A percentile compares a stretch with the other conserved stretches of the same genome.
Evolutionary conservation across 2,888 invertebrate species (phyloP).

Genomic region (Caenorhabditis afra): DNA sequence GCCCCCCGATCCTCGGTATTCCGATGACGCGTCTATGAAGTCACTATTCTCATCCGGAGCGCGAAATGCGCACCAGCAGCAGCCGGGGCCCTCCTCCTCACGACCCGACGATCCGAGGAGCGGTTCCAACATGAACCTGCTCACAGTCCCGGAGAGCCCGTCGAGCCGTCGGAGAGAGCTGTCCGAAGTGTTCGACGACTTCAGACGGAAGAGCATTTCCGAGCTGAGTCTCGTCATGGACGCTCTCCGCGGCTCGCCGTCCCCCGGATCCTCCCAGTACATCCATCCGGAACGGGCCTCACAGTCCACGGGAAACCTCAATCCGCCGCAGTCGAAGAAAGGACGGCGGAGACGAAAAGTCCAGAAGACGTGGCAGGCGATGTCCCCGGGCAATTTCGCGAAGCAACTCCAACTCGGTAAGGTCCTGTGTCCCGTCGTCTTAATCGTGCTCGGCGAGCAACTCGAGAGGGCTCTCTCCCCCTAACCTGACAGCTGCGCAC

Average conservation of each 20-base stretch:
- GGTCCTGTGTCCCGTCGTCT: background rate
- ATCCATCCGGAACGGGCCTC: conserved; percentile 68
- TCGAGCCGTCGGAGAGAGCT: conserved; percentile 47
- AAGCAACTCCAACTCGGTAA: conserved; percentile 73
- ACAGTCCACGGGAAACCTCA: conserved; percentile 69
- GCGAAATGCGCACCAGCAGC: conserved; percentile 48
- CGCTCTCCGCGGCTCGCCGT: conserved; percentile 69
- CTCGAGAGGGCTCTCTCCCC: conserved; percentile 1
- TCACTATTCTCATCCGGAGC: conserved; percentile 54
- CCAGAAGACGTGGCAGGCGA: conserved; percentile 70
- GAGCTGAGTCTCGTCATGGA: conserved; percentile 77
- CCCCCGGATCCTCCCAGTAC: conserved; percentile 61
- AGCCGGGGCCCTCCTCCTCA: conserved; percentile 35
- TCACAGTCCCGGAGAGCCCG: conserved; percentile 66
- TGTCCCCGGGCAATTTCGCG: conserved; percentile 74
- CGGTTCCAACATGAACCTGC: conserved; percentile 37
- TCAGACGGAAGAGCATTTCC: conserved; percentile 72
- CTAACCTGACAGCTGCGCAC: conserved; percentile 43
- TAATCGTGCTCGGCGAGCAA: background rate
- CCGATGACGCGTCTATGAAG: conserved; percentile 57
- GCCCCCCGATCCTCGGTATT: conserved; percentile 9
- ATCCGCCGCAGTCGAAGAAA: conserved; percentile 56
- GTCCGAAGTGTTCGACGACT: conserved; percentile 61
- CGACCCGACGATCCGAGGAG: conserved; percentile 4
- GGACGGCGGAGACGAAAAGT: conserved; percentile 64